phyloP scores from a whole-genome alignment of 2,888 invertebrate genomes.

The Lissocephala sabroskyi region DNA sequence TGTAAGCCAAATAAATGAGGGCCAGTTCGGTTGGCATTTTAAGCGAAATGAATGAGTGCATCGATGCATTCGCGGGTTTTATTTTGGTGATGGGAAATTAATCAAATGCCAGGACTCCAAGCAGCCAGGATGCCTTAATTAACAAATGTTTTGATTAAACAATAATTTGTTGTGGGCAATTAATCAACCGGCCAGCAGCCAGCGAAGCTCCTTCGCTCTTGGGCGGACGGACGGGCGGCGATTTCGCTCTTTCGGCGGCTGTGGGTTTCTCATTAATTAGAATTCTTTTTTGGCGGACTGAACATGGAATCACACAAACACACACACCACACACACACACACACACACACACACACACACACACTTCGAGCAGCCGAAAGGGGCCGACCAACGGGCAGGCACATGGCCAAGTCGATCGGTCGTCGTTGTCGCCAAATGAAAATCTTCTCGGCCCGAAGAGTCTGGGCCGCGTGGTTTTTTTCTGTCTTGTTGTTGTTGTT shows the following conservation, averaged over 20 bases:
- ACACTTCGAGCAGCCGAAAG: no score
- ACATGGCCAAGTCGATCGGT: not conserved
- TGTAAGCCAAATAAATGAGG: not conserved
- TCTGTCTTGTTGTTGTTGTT: constrained; percentile 13
- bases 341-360: not conserved
- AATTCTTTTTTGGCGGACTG: constrained; percentile 1
- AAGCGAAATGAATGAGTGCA: constrained; percentile 50
- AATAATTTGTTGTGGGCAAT: constrained; percentile 53
- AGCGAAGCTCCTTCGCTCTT: no score
- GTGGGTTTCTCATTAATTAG: constrained; percentile 38
- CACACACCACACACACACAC: constrained; percentile 1
- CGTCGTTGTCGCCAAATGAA: not conserved
- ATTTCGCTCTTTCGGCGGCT: constrained; percentile 1
- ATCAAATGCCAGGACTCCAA: no score
- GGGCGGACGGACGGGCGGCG: no score
- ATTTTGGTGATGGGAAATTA: no score
- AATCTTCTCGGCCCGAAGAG: not conserved
- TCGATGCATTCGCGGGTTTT: constrained; percentile 46
- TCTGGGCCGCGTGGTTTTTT: not conserved
- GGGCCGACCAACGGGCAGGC: no score
- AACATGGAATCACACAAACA: constrained; percentile 33
- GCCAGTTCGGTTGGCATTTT: constrained; percentile 38
- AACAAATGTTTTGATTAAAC: constrained; percentile 59
- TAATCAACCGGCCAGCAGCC: no score
- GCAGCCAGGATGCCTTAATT: no score